These are phyloP conservation scores for Leptinotarsa rubiginosa DNA, from an alignment of 2,888 invertebrate species.

Conservation along the genomic window DNA sequence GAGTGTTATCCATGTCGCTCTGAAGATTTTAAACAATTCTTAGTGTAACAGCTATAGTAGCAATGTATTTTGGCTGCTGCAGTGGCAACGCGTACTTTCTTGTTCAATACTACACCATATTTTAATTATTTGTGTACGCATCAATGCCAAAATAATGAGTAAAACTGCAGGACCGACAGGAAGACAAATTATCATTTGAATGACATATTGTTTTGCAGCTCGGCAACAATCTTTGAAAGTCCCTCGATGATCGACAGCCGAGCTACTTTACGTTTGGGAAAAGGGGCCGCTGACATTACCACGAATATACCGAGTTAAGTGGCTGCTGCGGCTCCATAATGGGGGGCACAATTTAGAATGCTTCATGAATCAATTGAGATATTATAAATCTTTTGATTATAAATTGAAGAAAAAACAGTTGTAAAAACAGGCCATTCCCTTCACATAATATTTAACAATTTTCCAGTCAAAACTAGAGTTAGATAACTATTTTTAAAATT, in stretches of 20 bases:
- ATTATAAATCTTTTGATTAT: background rate
- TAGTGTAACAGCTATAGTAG: slow-evolving; percentile 56
- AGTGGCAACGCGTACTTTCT: slow-evolving; percentile 53
- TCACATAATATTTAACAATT: background rate
- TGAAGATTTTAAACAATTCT: slow-evolving; percentile 50
- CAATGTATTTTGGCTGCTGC: slow-evolving; percentile 58
- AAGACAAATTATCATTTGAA: slow-evolving; percentile 58
- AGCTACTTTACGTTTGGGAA: slow-evolving; percentile 37
- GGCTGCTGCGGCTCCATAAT: slow-evolving; percentile 21
- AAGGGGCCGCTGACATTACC: slow-evolving; percentile 24
- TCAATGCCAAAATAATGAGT: slow-evolving; percentile 29
- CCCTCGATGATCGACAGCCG: slow-evolving; percentile 46
- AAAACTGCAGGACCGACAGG: slow-evolving; percentile 62
- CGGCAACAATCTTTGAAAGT: slow-evolving; percentile 42
- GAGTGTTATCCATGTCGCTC: slow-evolving; percentile 48
- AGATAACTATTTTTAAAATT: too few species aligned
- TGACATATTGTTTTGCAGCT: slow-evolving; percentile 59
- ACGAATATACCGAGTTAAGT: slow-evolving; percentile 23
- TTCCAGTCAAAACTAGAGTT: too few species aligned
- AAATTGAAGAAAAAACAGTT: background rate
- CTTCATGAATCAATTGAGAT: background rate
- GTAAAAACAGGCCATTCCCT: background rate
- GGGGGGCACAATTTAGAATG: slow-evolving; percentile 7
- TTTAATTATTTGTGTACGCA: slow-evolving; percentile 31
- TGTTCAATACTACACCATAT: slow-evolving; percentile 36